phyloP scores from a whole-genome alignment of 2,113 vertebrate species.

The Menura novaehollandiae region DNA sequence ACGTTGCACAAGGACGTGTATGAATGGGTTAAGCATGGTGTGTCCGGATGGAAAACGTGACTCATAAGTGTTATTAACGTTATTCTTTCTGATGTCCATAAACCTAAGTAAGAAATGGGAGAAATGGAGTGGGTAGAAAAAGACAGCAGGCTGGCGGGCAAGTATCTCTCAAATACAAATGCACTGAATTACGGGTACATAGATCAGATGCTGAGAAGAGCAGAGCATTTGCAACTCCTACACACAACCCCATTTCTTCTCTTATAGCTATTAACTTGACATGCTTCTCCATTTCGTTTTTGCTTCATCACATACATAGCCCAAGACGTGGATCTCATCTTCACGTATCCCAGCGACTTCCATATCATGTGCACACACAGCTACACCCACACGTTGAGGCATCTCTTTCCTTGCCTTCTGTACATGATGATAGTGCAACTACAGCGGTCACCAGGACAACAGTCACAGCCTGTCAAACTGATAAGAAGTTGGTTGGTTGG shows the following conservation, averaged over 20 bases:
- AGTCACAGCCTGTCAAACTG: slow-evolving; percentile 1
- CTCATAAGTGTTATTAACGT: slow-evolving; percentile 1
- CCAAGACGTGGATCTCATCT: not conserved
- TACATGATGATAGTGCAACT: not conserved
- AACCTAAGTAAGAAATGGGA: slow-evolving; percentile 1
- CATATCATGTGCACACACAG: not conserved
- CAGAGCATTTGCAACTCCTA: slow-evolving; percentile 35
- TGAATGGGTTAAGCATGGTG: not conserved
- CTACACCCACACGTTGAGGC: not conserved
- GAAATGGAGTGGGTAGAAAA: slow-evolving; percentile 7
- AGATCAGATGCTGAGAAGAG: not conserved
- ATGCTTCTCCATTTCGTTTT: not conserved
- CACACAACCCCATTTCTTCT: not conserved
- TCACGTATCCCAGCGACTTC: not conserved
- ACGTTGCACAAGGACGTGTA: accelerated
- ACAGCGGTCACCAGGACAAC: not conserved
- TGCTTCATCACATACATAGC: not conserved
- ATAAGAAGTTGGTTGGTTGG: slow-evolving; percentile 3
- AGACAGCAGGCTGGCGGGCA: not conserved
- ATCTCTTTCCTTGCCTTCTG: slow-evolving; percentile 1
- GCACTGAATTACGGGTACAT: not conserved
- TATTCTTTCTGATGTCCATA: not conserved
- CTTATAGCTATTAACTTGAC: not conserved
- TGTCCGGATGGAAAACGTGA: not conserved
- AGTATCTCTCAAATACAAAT: not conserved